Conservation (phyloP, 1,140 invertebrate genomes). For the Diplogasteroides magnus region DNA sequence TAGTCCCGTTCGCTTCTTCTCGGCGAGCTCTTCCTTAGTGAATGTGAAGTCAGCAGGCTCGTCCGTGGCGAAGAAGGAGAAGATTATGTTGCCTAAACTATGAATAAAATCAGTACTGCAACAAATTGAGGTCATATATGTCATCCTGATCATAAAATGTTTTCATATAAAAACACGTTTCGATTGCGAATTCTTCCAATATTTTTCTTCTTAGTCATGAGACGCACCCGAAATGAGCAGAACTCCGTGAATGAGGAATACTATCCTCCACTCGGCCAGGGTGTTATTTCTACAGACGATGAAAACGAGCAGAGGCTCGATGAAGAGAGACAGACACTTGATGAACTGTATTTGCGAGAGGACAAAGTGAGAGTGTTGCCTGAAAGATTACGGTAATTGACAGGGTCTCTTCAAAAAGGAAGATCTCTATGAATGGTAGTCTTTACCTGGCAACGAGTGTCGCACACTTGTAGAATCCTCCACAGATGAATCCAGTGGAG, state of each 20-base stretch:
- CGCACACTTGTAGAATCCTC: slow-evolving; percentile 35
- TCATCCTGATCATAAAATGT: too few species aligned
- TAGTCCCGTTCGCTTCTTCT: neutral
- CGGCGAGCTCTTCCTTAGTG: neutral
- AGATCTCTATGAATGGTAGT: neutral
- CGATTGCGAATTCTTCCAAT: neutral
- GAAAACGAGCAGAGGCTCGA: slow-evolving; percentile 35
- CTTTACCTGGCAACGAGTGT: slow-evolving; percentile 29
- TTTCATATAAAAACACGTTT: neutral
- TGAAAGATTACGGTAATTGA: slow-evolving; percentile 16
- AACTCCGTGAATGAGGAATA: slow-evolving; percentile 33
- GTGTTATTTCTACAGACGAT: slow-evolving; percentile 23
- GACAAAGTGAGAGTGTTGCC: slow-evolving; percentile 36
- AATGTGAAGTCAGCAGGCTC: slow-evolving; percentile 32
- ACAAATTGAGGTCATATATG: too few species aligned
- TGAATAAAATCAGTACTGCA: too few species aligned
- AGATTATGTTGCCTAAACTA: slow-evolving; percentile 28
- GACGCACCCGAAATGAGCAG: slow-evolving; percentile 16
- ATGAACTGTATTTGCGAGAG: slow-evolving; percentile 37
- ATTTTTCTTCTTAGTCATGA: neutral
- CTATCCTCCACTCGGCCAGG: slow-evolving; percentile 30
- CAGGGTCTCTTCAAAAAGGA: neutral
- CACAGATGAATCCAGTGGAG: slow-evolving; percentile 34
- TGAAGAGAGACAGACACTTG: slow-evolving; percentile 34
- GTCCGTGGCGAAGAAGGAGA: slow-evolving; percentile 34